Evolutionary conservation across 2,888 invertebrate species (phyloP), one percentile per base, ranked within the genome.

Genomic region (Troglohyphantes excavatus): DNA sequence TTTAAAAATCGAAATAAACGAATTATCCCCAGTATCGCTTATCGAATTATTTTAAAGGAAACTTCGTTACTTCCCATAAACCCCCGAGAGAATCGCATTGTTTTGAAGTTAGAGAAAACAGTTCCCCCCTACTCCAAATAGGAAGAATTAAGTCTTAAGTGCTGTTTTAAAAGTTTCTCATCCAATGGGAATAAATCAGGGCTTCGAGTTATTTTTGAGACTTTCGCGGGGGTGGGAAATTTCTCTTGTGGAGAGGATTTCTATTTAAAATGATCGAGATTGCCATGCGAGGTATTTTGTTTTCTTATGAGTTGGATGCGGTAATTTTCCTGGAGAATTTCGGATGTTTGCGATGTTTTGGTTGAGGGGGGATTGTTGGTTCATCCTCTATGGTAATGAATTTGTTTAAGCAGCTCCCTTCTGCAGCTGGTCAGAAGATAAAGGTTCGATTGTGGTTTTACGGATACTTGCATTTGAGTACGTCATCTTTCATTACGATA

Each of bases 1-100:
- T 85, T 86, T 86, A 75, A 89, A n/a, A 89, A 76, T 82, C 76
- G 82, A 70, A 89, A 89, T 89, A 89, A 89, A 59, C 76, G 88
- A 89, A 89, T 89, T 89, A 89, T 68, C 19, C 53, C 21, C 17
- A 7, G 76, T 65, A 46, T 63, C 33, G 88, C 43, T 89, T 65
- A 89, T 89, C 63, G 82, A 89, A 89, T 89, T 89, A 89, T 89
- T 89, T 81, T 76, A 19, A 21, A n/a, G 23, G n/a, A 75, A 89
- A 89, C 82, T 89, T 82, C 72, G 88, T 70, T 76, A 82, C 78
- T 53, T n/a, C 23, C 53, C 23, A 68, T 26, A 59, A 82, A 83
- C 68, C 72, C 88, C 81, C 79, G 23, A 13, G 85, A 87, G 78
- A 87, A 65, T 65, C n/a, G 65, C 65, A 61, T 72, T 79, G 63